A percentile compares a stretch with the other conserved stretches of the same genome.
Conservation (phyloP, 2,888 invertebrate species). For the Petrophora chlorosata region DNA sequence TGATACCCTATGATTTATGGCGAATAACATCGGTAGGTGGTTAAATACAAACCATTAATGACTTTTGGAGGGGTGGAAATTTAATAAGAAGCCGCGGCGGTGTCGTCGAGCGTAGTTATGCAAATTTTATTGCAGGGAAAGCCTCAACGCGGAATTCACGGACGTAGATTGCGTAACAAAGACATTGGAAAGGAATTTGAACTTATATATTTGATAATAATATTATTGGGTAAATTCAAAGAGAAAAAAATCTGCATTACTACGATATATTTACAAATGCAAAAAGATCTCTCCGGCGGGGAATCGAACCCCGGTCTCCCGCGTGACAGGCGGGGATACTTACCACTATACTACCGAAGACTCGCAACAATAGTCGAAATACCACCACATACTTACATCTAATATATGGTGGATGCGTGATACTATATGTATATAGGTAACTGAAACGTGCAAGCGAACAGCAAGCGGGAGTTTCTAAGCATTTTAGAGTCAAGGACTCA, state of each 20-base stretch:
- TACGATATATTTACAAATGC: too few species aligned
- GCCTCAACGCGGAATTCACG: conserved; percentile 61
- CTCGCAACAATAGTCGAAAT: too few species aligned
- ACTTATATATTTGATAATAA: too few species aligned
- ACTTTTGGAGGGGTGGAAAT: conserved; percentile 80
- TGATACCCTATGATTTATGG: conserved; percentile 79
- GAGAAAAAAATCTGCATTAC: too few species aligned
- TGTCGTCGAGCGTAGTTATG: conserved; percentile 80
- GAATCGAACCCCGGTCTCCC: conserved; percentile 85
- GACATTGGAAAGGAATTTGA: too few species aligned
- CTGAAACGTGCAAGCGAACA: too few species aligned
- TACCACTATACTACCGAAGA: conserved; percentile 84
- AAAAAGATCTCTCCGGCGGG: conserved; percentile 73
- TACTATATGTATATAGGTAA: too few species aligned
- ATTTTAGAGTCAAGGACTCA: too few species aligned
- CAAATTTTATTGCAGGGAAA: conserved; percentile 81
- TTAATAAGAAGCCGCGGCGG: conserved; percentile 78
- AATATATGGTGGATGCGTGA: too few species aligned
- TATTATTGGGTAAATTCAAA: too few species aligned
- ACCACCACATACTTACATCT: too few species aligned
- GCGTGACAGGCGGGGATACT: conserved; percentile 85
- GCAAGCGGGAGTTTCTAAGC: too few species aligned
- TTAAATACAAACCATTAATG: conserved; percentile 82
- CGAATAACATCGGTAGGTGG: conserved; percentile 76
- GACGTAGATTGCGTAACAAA: conserved; percentile 35